Conservation (phyloP, 1,140 invertebrate genomes). For the Aphidius ervi region DNA sequence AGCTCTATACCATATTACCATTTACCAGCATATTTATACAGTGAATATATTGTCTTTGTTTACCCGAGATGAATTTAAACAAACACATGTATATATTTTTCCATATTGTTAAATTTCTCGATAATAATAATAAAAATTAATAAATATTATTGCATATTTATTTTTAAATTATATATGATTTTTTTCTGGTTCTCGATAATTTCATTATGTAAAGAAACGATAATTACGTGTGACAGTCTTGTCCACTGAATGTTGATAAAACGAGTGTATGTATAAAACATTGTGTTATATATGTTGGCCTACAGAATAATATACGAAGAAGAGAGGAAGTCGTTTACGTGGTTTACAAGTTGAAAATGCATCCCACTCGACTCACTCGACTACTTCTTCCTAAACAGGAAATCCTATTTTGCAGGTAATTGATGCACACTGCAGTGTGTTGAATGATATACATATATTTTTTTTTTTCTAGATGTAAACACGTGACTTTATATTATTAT, state of each 20-base stretch:
- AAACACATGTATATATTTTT: no score
- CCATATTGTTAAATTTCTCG: no score
- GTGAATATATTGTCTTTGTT: no score
- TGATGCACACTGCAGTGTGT: constrained; percentile 40
- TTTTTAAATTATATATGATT: no score
- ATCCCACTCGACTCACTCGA: constrained; percentile 13
- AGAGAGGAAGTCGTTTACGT: constrained; percentile 15
- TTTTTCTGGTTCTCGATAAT: constrained; percentile 4
- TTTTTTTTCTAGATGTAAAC: no score
- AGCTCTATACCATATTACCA: not conserved
- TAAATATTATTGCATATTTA: no score
- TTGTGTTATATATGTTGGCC: no score
- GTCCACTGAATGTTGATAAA: not conserved
- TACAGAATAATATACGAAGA: not conserved
- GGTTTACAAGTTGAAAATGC: constrained; percentile 11
- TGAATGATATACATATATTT: constrained; percentile 31
- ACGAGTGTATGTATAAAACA: no score
- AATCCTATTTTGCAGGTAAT: constrained; percentile 53
- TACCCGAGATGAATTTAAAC: no score
- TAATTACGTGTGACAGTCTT: constrained; percentile 1
- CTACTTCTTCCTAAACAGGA: constrained; percentile 49
- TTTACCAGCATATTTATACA: not conserved
- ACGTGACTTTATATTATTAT: not conserved
- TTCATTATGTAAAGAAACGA: constrained; percentile 3
- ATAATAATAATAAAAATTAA: no score